phyloP scores from a whole-genome alignment of 2,797 vertebrate genomes.

The Pogonophryne albipinna region DNA sequence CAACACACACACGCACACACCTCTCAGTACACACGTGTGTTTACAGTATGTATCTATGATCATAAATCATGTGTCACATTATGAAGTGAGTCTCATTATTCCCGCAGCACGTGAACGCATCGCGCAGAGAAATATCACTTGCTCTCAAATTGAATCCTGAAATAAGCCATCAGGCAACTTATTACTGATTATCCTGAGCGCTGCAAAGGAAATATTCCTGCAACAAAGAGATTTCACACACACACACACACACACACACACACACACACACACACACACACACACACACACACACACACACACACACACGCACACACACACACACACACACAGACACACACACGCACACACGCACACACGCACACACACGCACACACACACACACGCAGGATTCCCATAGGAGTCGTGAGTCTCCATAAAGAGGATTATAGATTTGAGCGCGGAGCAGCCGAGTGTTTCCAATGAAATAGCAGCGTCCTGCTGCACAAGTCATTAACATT shows the following conservation, averaged over 20 bases:
- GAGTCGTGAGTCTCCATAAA: constrained; percentile 67
- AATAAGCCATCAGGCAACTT: constrained; percentile 56
- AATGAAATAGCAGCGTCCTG: constrained; percentile 80
- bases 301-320: no score
- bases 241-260: constrained; percentile 34
- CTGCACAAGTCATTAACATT: constrained; percentile 83
- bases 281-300: no score
- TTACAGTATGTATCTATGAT: no score
- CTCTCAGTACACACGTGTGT: no score
- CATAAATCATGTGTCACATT: no score
- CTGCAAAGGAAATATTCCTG: constrained; percentile 53
- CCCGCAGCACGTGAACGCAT: constrained; percentile 19
- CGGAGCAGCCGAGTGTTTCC: constrained; percentile 80
- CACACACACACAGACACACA: no score
- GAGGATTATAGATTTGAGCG: constrained; percentile 83
- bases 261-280: no score
- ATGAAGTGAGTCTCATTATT: not conserved
- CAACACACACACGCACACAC: no score
- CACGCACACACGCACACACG: no score
- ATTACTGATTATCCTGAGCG: constrained; percentile 63
- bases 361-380: no score
- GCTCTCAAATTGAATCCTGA: constrained; percentile 63
- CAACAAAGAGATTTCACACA: constrained; percentile 73
- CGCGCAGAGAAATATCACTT: constrained; percentile 33
- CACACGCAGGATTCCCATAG: constrained; percentile 64